phyloP scores from a whole-genome alignment of 2,797 vertebrate genomes.

The Aphelocoma californica region DNA sequence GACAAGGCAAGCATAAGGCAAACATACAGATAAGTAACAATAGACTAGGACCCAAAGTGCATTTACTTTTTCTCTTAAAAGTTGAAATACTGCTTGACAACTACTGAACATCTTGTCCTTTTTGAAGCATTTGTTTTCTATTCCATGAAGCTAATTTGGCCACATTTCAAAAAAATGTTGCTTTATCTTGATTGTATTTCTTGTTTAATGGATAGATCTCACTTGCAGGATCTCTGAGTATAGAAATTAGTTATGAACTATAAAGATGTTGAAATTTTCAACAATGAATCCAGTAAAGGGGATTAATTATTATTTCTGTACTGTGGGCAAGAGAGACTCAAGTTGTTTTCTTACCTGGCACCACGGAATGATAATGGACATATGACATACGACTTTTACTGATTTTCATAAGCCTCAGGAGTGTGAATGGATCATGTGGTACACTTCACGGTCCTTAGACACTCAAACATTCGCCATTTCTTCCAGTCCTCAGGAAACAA shows the following conservation, averaged over 20 bases:
- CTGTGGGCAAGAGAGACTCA: not conserved
- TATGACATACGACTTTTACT: not conserved
- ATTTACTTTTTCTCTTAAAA: constrained; percentile 24
- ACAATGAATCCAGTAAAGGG: not conserved
- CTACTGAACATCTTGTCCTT: not conserved
- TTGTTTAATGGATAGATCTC: not conserved
- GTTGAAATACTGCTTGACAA: not conserved
- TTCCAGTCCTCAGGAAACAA: not conserved
- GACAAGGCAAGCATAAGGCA: not conserved
- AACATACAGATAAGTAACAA: not conserved
- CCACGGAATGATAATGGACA: not conserved
- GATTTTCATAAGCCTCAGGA: not conserved
- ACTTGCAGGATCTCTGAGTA: not conserved
- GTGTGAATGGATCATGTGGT: not conserved
- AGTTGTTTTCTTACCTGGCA: not conserved
- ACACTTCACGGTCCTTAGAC: not conserved
- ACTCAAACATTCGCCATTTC: not conserved
- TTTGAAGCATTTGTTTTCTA: not conserved
- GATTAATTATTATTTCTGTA: not conserved
- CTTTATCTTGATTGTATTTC: not conserved
- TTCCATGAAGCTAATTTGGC: not conserved
- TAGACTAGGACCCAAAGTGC: not conserved
- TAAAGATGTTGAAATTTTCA: not conserved
- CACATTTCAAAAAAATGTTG: not conserved
- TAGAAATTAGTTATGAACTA: not conserved